These are phyloP conservation scores for Synergus gifuensis DNA, from an alignment of 2,888 invertebrate genomes.

Conservation along the genomic window DNA sequence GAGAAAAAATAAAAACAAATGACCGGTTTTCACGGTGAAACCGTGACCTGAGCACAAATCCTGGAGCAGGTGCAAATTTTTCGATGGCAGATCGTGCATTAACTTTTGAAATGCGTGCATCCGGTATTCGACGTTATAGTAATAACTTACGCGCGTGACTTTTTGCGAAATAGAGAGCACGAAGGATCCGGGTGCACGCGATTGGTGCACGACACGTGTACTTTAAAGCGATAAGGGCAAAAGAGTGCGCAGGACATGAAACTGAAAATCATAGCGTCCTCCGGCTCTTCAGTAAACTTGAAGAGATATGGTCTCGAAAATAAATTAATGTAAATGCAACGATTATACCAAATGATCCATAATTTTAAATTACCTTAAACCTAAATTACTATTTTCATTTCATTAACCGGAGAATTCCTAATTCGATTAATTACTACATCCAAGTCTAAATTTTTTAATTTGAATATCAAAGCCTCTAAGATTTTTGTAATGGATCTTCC, in stretches of 20 bases:
- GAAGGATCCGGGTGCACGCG: slow-evolving; percentile 53
- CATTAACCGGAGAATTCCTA: too few relatives aligned
- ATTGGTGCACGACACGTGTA: slow-evolving; percentile 49
- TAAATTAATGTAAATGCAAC: neutral
- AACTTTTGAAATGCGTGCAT: slow-evolving; percentile 60
- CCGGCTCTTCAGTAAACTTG: neutral
- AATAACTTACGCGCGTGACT: slow-evolving; percentile 58
- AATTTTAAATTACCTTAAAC: neutral
- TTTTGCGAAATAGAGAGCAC: slow-evolving; percentile 50
- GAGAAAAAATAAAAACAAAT: neutral
- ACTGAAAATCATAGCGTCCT: slow-evolving; percentile 13
- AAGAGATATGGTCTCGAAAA: neutral
- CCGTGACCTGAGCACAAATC: slow-evolving; percentile 55
- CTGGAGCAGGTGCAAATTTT: slow-evolving; percentile 59
- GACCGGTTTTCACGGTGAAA: slow-evolving; percentile 56
- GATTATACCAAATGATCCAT: neutral
- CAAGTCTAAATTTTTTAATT: too few relatives aligned
- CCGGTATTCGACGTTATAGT: slow-evolving; percentile 57
- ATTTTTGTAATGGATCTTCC: neutral
- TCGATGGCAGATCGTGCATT: slow-evolving; percentile 58
- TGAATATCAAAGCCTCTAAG: neutral
- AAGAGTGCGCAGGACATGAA: neutral
- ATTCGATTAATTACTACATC: too few relatives aligned
- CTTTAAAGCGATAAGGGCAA: neutral
- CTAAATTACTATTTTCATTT: neutral